Conservation (phyloP, 2,113 vertebrate genomes). For the Pseudorasbora parva region DNA sequence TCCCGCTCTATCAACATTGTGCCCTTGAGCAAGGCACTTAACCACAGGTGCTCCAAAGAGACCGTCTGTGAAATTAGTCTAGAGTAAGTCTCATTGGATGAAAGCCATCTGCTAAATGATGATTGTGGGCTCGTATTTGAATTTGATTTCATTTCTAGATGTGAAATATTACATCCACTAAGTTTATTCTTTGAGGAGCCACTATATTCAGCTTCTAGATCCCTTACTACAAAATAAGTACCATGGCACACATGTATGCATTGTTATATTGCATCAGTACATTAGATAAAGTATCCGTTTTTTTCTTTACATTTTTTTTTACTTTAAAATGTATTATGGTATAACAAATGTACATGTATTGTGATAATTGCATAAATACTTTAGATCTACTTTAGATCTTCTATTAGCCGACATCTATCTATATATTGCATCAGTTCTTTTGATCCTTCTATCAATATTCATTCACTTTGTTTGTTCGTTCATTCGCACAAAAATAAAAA, state of each 20-base stretch:
- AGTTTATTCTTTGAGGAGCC: background rate
- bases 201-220: background rate
- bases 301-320: too few species aligned
- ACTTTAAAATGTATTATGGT: background rate
- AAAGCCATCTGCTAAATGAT: conserved; percentile 23
- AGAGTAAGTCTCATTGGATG: conserved; percentile 4
- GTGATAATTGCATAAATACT: background rate
- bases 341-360: background rate
- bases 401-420: background rate
- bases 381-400: background rate
- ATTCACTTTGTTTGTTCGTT: background rate
- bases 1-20: conserved; percentile 30
- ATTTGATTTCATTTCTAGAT: background rate
- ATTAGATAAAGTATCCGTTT: background rate
- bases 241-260: background rate
- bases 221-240: background rate
- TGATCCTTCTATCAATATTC: background rate
- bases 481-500: background rate
- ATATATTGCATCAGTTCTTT: background rate
- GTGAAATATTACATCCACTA: background rate
- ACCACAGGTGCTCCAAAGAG: conserved; percentile 33
- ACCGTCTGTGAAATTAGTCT: conserved; percentile 34
- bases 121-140: background rate
- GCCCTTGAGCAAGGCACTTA: conserved; percentile 39
- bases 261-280: background rate